Evolutionary conservation across 2,888 invertebrate species (phyloP).

Genomic region (Trichopoda pennipes): DNA sequence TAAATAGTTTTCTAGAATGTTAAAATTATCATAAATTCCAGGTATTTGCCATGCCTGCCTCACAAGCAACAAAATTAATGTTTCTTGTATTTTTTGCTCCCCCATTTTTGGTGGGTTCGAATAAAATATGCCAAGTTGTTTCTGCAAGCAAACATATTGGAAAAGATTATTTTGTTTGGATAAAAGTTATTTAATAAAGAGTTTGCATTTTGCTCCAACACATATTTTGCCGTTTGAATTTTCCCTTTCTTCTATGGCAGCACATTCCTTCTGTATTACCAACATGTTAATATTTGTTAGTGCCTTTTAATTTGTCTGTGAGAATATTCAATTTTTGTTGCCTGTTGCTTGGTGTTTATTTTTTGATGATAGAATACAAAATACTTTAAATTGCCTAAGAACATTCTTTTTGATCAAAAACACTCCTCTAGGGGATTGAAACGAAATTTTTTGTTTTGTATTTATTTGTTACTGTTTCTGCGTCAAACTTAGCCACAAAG

Average conservation of each 20-base stretch:
- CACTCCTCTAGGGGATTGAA: slow-evolving; percentile 80
- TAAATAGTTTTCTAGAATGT: slow-evolving; percentile 49
- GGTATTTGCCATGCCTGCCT: slow-evolving; percentile 37
- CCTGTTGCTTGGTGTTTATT: slow-evolving; percentile 45
- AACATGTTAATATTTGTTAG: neutral
- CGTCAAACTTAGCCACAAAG: neutral
- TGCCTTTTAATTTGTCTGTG: neutral
- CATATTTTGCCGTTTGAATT: slow-evolving; percentile 2
- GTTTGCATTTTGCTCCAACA: slow-evolving; percentile 1
- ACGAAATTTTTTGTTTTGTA: slow-evolving; percentile 70
- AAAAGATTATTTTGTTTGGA: slow-evolving; percentile 9
- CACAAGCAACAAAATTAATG: slow-evolving; percentile 27
- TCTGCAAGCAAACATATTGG: slow-evolving; percentile 4
- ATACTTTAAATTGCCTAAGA: slow-evolving; percentile 75
- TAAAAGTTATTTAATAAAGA: slow-evolving; percentile 3
- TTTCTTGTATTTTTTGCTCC: slow-evolving; percentile 3
- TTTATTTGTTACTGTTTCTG: slow-evolving; percentile 34
- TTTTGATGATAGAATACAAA: slow-evolving; percentile 66
- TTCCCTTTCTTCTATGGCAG: too few relatives aligned
- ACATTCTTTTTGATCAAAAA: slow-evolving; percentile 81
- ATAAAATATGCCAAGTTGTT: slow-evolving; percentile 21
- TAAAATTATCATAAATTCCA: slow-evolving; percentile 46
- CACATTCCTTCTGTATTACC: too few relatives aligned
- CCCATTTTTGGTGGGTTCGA: neutral
- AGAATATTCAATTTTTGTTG: slow-evolving; percentile 15